Base-by-base conservation (phyloP, 2,113 vertebrate genomes). In the Mustela nigripes region DNA sequence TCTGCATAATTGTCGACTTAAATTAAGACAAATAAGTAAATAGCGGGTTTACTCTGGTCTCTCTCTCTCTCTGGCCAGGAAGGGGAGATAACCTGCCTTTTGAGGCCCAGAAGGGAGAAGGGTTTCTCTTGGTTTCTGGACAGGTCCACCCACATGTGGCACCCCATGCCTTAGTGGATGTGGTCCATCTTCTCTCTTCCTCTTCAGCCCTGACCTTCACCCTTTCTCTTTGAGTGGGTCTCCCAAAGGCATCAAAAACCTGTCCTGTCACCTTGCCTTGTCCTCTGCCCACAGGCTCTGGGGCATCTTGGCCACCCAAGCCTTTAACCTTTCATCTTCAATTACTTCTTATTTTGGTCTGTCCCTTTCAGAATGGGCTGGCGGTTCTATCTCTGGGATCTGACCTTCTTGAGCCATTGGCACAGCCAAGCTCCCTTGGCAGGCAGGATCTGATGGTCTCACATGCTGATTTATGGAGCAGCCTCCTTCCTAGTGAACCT, bases 61-160 rank as follows among this genome's bases (percentile, higher is more conserved):
- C 87, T 79, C 4, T 79, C 4, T 71, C 31, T 39, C 31, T 39
- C 1, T 9, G 58, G n/a, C 92, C 42, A 56, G 56, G 60, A 89
- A 79, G 28, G 21, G 56, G 12, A 65, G 31, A 9, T 10, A 4
- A 62, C 22, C 36, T 69, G 39, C 76, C 21, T 56, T 92, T 60
- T 11, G 1, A 82, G 69, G 81, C 21, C 12, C 96, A 95, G 98
- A 98, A 97, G 96, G 81, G 65, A 74, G n/a, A 65, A 53, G 42
- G 31, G 96, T 71, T 79, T 62, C 89, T 98, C 94, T 97, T 96
- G 39, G n/a, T 74, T 80, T 95, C 15, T 67, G 63, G 71, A 71
- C 14, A 83, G 26, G 11, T 63, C 2, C 10, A 2, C 33, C 10
- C 5, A 10, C 11, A 7, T 5, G 36, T 83, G 36, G 50, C 4